phyloP scores from a whole-genome alignment of 2,797 vertebrate genomes.

The Meda fulgida region DNA sequence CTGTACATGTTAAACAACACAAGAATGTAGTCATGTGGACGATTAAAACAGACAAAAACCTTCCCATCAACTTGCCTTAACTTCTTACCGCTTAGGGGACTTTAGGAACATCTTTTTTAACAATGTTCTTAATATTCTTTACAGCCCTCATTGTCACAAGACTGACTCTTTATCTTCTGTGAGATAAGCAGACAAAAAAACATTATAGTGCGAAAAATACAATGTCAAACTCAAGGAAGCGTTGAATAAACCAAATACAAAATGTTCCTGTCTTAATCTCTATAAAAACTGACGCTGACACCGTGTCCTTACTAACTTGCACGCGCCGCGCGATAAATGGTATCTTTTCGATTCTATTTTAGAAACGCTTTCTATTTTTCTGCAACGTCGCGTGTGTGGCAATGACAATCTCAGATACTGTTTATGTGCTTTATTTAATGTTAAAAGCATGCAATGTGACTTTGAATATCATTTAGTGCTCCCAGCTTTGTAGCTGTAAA shows the following conservation, averaged over 20 bases:
- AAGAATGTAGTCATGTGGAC: not conserved
- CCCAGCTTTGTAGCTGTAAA: too few relatives aligned
- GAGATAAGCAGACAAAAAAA: conserved; percentile 8
- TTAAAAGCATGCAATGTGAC: too few relatives aligned
- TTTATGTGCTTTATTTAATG: too few relatives aligned
- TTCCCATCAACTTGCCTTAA: not conserved
- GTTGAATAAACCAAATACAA: not conserved
- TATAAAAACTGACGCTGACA: too few relatives aligned
- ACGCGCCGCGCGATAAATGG: too few relatives aligned
- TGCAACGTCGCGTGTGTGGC: too few relatives aligned
- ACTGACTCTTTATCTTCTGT: conserved; percentile 9
- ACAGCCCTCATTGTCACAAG: not conserved
- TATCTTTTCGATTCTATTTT: too few relatives aligned
- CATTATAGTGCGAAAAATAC: not conserved
- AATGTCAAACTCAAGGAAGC: not conserved
- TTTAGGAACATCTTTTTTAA: not conserved
- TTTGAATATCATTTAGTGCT: too few relatives aligned
- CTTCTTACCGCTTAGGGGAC: not conserved
- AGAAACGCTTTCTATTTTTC: too few relatives aligned
- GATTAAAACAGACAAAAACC: not conserved
- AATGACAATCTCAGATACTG: too few relatives aligned
- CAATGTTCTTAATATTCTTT: not conserved
- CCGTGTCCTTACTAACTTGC: too few relatives aligned
- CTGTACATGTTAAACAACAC: not conserved
- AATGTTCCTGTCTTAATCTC: not conserved